Evolutionary conservation across 2,797 vertebrate genomes (phyloP).

Genomic region (Darevskia mixta): DNA sequence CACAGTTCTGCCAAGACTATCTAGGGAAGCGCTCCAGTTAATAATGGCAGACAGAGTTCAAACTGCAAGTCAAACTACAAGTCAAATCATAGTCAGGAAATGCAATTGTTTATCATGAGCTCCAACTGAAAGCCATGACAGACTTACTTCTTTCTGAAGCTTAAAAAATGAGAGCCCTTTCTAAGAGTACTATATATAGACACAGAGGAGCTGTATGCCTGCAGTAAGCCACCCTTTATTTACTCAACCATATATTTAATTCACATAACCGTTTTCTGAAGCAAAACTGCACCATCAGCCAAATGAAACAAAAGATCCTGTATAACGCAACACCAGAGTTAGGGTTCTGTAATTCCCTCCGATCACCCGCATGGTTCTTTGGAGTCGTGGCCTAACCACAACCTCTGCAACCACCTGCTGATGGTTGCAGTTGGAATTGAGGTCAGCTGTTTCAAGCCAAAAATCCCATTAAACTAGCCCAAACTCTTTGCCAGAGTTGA

Average conservation of each 20-base stretch:
- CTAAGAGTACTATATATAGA: neutral
- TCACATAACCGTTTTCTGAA: neutral
- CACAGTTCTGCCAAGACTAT: constrained; percentile 23
- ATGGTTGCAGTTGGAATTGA: neutral
- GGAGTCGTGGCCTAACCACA: neutral
- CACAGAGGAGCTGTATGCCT: neutral
- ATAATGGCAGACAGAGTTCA: constrained; percentile 24
- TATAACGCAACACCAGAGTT: no score
- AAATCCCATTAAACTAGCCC: neutral
- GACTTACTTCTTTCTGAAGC: neutral
- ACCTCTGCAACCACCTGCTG: neutral
- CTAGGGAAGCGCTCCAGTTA: constrained; percentile 16
- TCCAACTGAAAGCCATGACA: neutral
- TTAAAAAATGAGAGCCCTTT: neutral
- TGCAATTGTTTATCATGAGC: neutral
- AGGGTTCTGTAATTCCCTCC: neutral
- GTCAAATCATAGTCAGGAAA: neutral
- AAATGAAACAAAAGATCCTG: neutral
- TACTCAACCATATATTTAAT: neutral
- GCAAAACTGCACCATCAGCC: neutral
- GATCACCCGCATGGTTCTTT: neutral
- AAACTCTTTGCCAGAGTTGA: neutral
- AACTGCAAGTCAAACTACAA: constrained; percentile 8
- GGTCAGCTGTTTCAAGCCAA: neutral
- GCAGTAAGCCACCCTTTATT: no score